Conservation (phyloP, 2,888 invertebrate genomes). For the Chaetoderma sp. region DNA sequence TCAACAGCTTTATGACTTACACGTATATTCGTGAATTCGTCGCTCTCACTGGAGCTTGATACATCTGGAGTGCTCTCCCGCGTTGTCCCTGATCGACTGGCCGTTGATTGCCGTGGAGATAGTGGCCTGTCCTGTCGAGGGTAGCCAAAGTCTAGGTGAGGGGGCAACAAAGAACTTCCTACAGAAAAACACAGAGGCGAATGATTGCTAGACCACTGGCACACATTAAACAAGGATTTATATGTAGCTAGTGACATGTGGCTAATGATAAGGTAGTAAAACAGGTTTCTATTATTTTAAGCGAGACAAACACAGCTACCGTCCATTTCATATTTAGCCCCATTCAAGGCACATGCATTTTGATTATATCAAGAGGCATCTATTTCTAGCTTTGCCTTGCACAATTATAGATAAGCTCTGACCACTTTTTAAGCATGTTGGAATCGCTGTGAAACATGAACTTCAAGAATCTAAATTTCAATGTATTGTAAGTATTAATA, state of each 20-base stretch:
- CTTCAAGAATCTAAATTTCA: no score
- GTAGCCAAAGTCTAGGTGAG: slow-evolving; percentile 76
- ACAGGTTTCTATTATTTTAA: no score
- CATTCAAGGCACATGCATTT: no score
- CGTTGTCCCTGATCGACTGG: slow-evolving; percentile 26
- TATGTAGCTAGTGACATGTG: not conserved
- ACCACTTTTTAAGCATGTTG: no score
- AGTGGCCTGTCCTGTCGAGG: slow-evolving; percentile 41
- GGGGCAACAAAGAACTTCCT: slow-evolving; percentile 80
- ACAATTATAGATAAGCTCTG: no score
- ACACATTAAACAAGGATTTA: not conserved
- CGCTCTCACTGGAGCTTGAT: slow-evolving; percentile 49
- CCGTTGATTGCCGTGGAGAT: not conserved
- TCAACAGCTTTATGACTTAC: not conserved
- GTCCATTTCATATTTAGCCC: no score
- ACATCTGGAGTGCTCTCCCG: slow-evolving; percentile 58
- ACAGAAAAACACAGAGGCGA: slow-evolving; percentile 25
- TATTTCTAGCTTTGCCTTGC: no score
- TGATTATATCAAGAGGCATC: no score
- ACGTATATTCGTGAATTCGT: slow-evolving; percentile 35
- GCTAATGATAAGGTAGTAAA: no score
- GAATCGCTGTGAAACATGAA: no score
- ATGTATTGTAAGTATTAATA: no score
- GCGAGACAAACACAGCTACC: no score
- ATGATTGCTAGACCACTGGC: not conserved